Evolutionary conservation across 2,888 invertebrate genomes (phyloP), one percentile per base, ranked within the genome.

Genomic region (Nephrotoma flavescens): DNA sequence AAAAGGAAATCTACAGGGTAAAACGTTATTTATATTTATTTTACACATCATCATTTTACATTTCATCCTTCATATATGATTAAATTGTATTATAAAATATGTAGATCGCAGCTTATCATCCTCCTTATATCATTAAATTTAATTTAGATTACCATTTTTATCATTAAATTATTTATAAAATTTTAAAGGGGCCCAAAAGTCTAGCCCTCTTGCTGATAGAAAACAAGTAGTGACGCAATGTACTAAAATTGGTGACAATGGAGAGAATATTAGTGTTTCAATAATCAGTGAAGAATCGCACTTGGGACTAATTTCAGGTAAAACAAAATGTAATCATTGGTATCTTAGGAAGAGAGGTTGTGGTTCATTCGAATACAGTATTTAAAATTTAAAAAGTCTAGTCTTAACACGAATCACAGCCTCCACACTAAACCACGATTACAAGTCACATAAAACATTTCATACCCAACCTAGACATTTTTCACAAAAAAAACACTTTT

Each of bases 241-340:
- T 45, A 89, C 90, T 88, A 88, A 88, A 87, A 87, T 88, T 44
- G 91, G 90, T 87, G 90, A 90, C 85, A 88, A 89, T 87, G 92
- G 91, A 87, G 92, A 92, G 88, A 91, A 90, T 42, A 90, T 92
- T 87, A 92, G 91, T 15, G 91, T 92, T 88, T 91, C 92, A 57
- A 93, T 94, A 90, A 94, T 94, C 92, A 94, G 94, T 88, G 93
- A 93, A 89, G 93, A 92, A 88, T 93, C 93, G 88, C 94, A 94
- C 89, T 94, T 94, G 91, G 93, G 94, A 88, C 93, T 93, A 88
- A 91, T 94, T 88, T 92, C 94, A 94, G 94, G 94, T 94, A 93
- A 93, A 92, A 84, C 42, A 84, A n/a, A 84, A 42, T 84, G 42
- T 84, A 84, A 42, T 42, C 15, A 6, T 84, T 84, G 84, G 42